phyloP scores from a whole-genome alignment of 2,888 invertebrate genomes.

The Habroteleia sp. region DNA sequence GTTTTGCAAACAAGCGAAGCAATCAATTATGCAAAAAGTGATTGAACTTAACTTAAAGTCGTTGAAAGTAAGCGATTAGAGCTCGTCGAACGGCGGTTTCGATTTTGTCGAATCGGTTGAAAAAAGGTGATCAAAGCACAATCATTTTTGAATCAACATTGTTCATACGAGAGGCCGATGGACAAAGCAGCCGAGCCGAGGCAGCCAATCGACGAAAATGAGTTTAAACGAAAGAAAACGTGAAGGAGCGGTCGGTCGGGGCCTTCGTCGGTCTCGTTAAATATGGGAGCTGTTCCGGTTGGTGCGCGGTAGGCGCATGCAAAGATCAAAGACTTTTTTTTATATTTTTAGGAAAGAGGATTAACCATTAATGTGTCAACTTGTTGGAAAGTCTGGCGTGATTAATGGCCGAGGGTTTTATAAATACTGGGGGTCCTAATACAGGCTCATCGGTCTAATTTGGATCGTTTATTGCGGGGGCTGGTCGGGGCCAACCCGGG shows the following conservation, averaged over 20 bases:
- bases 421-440: slow-evolving; percentile 37
- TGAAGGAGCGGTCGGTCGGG: not conserved
- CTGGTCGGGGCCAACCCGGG: not conserved
- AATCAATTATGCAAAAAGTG: no score
- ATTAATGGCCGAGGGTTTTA: slow-evolving; percentile 48
- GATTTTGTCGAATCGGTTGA: no score
- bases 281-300: slow-evolving; percentile 42
- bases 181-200: no score
- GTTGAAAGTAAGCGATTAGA: no score
- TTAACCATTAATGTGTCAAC: slow-evolving; percentile 61
- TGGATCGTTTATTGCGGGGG: slow-evolving; percentile 30
- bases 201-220: not conserved
- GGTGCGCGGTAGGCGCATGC: slow-evolving; percentile 20
- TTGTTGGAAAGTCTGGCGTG: slow-evolving; percentile 48
- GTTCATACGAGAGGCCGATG: no score
- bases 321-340: slow-evolving; percentile 55
- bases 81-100: no score
- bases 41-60: no score
- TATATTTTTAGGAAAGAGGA: slow-evolving; percentile 56
- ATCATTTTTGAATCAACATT: no score
- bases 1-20: no score
- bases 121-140: no score
- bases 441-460: slow-evolving; percentile 22
- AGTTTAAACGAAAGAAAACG: not conserved
- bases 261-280: slow-evolving; percentile 35